phyloP scores from a whole-genome alignment of 2,888 invertebrate species.

The Elmis aenea region DNA sequence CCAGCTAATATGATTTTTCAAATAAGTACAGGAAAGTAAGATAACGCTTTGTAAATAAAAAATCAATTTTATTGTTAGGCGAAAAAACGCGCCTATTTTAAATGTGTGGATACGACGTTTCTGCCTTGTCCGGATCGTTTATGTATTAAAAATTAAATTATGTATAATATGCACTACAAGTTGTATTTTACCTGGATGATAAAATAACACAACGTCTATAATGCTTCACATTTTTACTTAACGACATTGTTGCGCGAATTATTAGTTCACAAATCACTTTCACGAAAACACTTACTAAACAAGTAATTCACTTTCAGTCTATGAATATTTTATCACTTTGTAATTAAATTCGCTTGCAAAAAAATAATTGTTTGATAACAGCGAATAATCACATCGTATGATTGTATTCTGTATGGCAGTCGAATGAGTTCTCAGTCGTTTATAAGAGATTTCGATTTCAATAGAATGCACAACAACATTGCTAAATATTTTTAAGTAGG shows the following conservation, averaged over 20 bases:
- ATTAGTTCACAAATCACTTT: conserved; percentile 1
- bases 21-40: too few relatives aligned
- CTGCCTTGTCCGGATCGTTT: background rate
- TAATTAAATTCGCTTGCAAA: too few relatives aligned
- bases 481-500: background rate
- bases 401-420: too few relatives aligned
- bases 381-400: too few relatives aligned
- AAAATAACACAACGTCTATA: conserved; percentile 36
- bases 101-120: background rate
- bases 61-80: conserved; percentile 1
- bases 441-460: background rate
- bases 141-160: background rate
- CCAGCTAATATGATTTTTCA: too few relatives aligned
- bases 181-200: background rate
- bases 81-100: background rate
- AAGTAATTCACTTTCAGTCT: too few relatives aligned
- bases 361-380: too few relatives aligned
- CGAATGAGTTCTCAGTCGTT: background rate
- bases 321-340: too few relatives aligned
- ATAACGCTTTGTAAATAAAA: too few relatives aligned
- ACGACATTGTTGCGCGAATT: conserved; percentile 34
- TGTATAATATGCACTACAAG: too few relatives aligned
- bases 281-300: too few relatives aligned
- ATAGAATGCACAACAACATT: background rate
- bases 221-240: conserved; percentile 40